Evolutionary conservation across 2,888 invertebrate species (phyloP).

Genomic region (Petrophora chlorosata): DNA sequence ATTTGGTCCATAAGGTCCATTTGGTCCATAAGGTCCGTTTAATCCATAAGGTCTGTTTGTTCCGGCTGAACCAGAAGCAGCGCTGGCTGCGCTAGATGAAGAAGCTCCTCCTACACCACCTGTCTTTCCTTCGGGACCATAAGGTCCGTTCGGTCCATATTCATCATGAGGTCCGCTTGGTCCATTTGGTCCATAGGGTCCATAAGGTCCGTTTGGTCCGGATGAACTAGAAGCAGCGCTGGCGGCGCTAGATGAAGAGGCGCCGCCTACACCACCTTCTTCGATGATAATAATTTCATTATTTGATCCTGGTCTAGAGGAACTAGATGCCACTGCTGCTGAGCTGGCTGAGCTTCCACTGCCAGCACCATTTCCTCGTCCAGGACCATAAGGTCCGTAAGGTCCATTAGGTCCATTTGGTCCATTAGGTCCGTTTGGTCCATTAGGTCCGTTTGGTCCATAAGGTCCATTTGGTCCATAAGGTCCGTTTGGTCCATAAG

Average conservation of each 20-base stretch:
- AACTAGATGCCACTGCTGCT: conserved; percentile 14
- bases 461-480: background rate
- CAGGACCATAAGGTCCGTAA: background rate
- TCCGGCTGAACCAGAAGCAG: too few species aligned
- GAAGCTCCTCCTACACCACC: too few species aligned
- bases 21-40: too few species aligned
- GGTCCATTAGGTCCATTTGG: background rate
- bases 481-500: conserved; percentile 7
- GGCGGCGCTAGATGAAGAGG: background rate
- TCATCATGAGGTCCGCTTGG: conserved; percentile 5
- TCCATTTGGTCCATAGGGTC: too few species aligned
- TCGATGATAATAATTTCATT: background rate
- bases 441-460: background rate
- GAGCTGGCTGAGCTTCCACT: conserved; percentile 5
- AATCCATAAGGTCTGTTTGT: too few species aligned
- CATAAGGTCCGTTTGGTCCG: background rate
- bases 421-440: background rate
- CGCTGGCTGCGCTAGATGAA: too few species aligned
- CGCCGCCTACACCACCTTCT: background rate
- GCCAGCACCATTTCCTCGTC: conserved; percentile 8
- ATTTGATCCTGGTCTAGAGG: background rate
- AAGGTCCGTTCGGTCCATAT: too few species aligned
- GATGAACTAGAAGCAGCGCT: background rate
- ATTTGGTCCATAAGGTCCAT: too few species aligned
- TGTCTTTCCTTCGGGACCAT: too few species aligned